Base-by-base conservation (phyloP, 2,888 invertebrate genomes). In the Monoplex corrugatus region DNA sequence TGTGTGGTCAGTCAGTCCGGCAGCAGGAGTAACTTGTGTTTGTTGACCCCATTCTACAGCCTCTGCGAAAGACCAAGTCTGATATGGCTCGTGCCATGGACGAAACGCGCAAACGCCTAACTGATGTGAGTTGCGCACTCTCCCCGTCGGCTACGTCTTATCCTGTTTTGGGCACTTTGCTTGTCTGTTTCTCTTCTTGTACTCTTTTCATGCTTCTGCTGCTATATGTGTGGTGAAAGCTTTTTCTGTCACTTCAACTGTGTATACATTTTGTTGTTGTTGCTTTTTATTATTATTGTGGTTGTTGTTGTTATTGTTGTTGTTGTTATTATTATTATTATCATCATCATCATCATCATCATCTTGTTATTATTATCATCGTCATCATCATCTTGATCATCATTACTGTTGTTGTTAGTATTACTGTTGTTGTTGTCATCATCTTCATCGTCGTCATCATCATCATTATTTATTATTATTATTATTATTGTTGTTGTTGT, bases 1-100 rank as follows among this genome's bases (percentile, higher is more conserved):
- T n/a, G n/a, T n/a, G n/a, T n/a, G n/a, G n/a, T n/a, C n/a, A n/a
- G n/a, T n/a, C n/a, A n/a, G n/a, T n/a, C n/a, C n/a, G n/a, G n/a
- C n/a, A n/a, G n/a, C n/a, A n/a, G n/a, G n/a, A n/a, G n/a, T n/a
- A n/a, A 35, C n/a, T 23, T 82, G 87, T 80, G 45, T 89, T 63
- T 89, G 57, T 72, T 83, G 43, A 83, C 80, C 63, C 75, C 57
- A 35, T 45, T 80, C 75, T 86, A 50, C 89, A 89, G 88, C 91
- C 91, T 40, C 89, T 88, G 32, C 94, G 94, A 91, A 93, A 92
- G 90, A 91, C 93, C 89, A 94, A 93, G 90, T 93, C 94, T 90
- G 94, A 94, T 86, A 95, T 95, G 94, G 93, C 94, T 10, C 92
- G 94, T 89, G 93, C 94, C 89, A 92, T 94, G 87, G 94, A 94